Base-by-base conservation (phyloP, 2,113 vertebrate species). In the Strix uralensis region DNA sequence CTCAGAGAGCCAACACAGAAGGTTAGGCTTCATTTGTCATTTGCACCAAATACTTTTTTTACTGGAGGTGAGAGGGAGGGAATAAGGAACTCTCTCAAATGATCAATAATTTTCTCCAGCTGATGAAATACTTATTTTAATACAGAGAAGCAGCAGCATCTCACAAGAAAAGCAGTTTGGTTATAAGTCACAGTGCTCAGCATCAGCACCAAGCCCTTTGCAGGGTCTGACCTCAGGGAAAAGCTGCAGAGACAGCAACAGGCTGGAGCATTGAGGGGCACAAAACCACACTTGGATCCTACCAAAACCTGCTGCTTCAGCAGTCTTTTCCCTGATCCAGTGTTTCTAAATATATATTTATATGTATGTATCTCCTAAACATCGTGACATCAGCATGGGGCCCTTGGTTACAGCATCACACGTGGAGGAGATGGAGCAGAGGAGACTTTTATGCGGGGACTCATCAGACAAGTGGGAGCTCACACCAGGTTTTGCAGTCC, bases 221-320 rank as follows among this genome's bases (percentile, higher is more conserved):
- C 46, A 81, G 83, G n/a, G 34, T 19, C 7, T 7, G 8, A 16
- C 47, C 85, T 25, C 1, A 5, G 7, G 5, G 26, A 51, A 75
- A 67, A 67, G 16, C 32, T 51, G 25, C 19, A 85, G 65, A 22
- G 57, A 52, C 20, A 78, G 38, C 69, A 57, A 77, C 9, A 14
- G 46, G 49, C 18, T 75, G 0, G 0, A 80, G 75, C 62, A n/a
- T 4, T 3, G 5, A 3, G 3, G 7, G 15, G 2, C 69, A 80
- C 13, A 69, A 88, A 83, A 1, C 9, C 23, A n/a, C 2, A 5
- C 8, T 25, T 22, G 10, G 30, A 7, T 82, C 32, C 81, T n/a
- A 30, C 25, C 12, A 49, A 80, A 86, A 34, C 7, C 15, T 65
- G 26, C 54, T 83, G 32, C n/a, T 86, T 46, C 13, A 7, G 23